Base-by-base conservation (phyloP, 2,113 vertebrate genomes). In the Sorex fumeus region DNA sequence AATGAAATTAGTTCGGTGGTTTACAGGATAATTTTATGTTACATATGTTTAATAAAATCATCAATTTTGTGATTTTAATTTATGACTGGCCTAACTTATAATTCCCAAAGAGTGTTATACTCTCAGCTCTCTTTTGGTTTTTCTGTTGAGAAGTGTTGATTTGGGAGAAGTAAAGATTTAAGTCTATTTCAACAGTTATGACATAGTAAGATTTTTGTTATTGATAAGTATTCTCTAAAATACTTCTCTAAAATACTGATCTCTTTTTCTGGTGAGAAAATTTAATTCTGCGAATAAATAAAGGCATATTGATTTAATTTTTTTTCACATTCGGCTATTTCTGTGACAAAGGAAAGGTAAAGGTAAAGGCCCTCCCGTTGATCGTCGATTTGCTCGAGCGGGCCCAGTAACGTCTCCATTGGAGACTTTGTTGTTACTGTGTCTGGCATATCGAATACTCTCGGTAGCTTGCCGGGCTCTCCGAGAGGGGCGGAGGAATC, bases 241-340 rank as follows among this genome's bases (percentile, higher is more conserved):
- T 78, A 90, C 6, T n/a, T n/a, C n/a, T n/a, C n/a, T n/a, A n/a
- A n/a, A 85, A 32, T 60, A 70, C 79, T 91, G 43, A 69, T 81
- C 27, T 84, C 21, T 83, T 85, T 13, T 77, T 85, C 13, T 90
- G 78, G 83, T 57, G 53, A 53, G 84, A 87, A 94, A 88, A 19
- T 92, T 92, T 77, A 92, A 89, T 91, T 90, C 34, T 84, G 87
- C 86, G n/a, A 74, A 28, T 86, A 88, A 82, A 18, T 88, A 69
- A 69, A 92, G 66, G 79, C 34, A 50, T 50, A 9, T 60, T 76
- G 88, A 34, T 64, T 77, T 28, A 77, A 84, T 78, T 60, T 11
- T 21, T 18, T 16, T 15, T 3, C 45, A 66, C 28, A 36, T 72
- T 84, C 36, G 30, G 84, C 11, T 83, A 25, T 40, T 43, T 93